Base-by-base conservation (phyloP, 2,797 vertebrate genomes). In the Heteromormyrus szaboi region DNA sequence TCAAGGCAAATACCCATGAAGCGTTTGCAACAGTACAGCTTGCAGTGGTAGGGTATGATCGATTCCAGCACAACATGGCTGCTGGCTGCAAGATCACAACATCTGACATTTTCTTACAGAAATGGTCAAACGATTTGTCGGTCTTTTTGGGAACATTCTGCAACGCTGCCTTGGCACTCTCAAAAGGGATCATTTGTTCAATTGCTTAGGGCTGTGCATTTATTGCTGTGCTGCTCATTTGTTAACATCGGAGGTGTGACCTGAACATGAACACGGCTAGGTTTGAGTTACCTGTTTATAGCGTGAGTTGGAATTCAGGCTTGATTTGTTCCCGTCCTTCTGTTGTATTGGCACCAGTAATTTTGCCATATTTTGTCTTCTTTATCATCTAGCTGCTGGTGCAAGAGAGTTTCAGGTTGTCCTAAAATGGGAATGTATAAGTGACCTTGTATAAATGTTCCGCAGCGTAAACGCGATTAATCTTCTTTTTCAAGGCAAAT, bases 371-470 rank as follows among this genome's bases (percentile, higher is more conserved):
- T 81, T 46, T 81, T 46, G 19, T 81, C 76, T 46, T 44, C 76
- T 46, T 81, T 81, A 81, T 81, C 41, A 81, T 81, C 41, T 46
- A 46, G 76, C 76, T 44, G 41, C 76, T n/a, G 17, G 76, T 81
- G 53, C 29, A 54, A 29, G 84, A 85, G 48, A 9, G 25, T 46
- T 46, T 46, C 76, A 22, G 41, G 12, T n/a, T 81, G 76, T n/a
- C 76, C 76, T 81, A 81, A 81, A 81, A 81, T 46, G 37, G 76
- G 8, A 81, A 22, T 46, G 76, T 81, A 81, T 81, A 44, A 81
- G 76, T 46, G n/a, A 44, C 76, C 41, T 81, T 81, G 41, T 81
- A 81, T 81, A 81, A 46, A 81, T 81, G 33, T n/a, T 44, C 76
- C 8, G 17, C 4, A 11, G 84, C n/a, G 22, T 54, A 85, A 85